phyloP scores from a whole-genome alignment of 2,888 invertebrate genomes.

The Ormyrus nitidulus region DNA sequence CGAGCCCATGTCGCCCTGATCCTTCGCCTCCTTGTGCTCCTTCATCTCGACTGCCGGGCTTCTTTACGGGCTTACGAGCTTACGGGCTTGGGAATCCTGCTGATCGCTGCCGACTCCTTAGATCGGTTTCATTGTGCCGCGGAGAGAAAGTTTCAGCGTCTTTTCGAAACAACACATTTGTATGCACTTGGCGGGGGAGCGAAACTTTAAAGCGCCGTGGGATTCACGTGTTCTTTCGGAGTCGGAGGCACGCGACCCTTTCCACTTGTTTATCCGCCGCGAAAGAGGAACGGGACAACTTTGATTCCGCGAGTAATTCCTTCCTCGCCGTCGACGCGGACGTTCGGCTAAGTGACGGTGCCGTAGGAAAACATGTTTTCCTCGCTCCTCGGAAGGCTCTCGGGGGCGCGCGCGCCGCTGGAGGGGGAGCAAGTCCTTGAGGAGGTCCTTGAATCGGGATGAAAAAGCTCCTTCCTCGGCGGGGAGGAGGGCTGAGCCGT shows the following conservation, averaged over 20 bases:
- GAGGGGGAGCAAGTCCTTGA: background rate
- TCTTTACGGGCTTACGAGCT: too few species aligned
- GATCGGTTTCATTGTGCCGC: too few species aligned
- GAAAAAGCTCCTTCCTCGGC: background rate
- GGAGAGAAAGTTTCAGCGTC: too few species aligned
- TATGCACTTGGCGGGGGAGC: too few species aligned
- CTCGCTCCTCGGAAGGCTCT: background rate
- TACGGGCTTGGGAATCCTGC: too few species aligned
- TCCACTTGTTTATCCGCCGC: conserved; percentile 5
- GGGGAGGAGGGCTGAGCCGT: background rate
- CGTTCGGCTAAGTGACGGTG: conserved; percentile 44
- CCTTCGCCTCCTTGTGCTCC: conserved; percentile 66
- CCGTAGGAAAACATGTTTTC: conserved; percentile 38
- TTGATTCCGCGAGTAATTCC: too few species aligned
- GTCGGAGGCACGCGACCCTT: too few species aligned
- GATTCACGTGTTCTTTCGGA: too few species aligned
- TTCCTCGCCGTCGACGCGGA: background rate
- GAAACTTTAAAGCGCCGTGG: too few species aligned
- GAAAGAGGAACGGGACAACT: too few species aligned
- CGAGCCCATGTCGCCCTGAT: conserved; percentile 61
- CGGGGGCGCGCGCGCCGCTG: background rate
- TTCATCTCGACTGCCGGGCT: conserved; percentile 61
- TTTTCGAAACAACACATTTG: too few species aligned
- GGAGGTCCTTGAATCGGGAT: background rate
- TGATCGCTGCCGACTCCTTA: too few species aligned